phyloP scores from a whole-genome alignment of 2,113 vertebrate genomes.

The Pionites leucogaster region DNA sequence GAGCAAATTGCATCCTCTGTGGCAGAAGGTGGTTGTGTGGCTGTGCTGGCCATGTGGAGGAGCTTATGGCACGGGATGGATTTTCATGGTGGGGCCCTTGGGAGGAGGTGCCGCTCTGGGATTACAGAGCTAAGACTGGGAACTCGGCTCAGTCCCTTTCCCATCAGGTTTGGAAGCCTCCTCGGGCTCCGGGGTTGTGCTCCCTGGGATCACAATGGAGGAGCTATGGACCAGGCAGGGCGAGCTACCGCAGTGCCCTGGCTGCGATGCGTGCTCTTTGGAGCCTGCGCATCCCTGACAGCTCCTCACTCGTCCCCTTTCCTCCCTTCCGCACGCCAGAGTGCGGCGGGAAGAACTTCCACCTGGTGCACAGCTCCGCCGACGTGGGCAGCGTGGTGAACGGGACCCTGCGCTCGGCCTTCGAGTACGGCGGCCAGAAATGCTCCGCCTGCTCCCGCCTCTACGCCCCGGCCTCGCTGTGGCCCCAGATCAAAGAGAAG shows the following conservation, averaged over 20 bases:
- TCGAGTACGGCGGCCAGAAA: constrained; percentile 94
- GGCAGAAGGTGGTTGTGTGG: background rate
- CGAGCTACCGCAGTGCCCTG: background rate
- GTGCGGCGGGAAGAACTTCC: constrained; percentile 98
- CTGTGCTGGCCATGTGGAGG: fast-evolving
- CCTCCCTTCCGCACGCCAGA: constrained; percentile 66
- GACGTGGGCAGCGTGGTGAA: constrained; percentile 85
- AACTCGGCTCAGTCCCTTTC: fast-evolving
- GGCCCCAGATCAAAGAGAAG: constrained; percentile 85
- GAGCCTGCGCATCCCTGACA: fast-evolving
- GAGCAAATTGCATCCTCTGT: background rate
- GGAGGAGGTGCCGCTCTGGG: background rate
- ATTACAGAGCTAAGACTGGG: background rate
- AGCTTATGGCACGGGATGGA: fast-evolving
- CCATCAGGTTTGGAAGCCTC: background rate
- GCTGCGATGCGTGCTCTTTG: fast-evolving
- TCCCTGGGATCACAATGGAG: fast-evolving
- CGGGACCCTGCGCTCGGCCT: constrained; percentile 91
- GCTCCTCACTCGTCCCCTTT: fast-evolving
- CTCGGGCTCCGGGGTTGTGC: background rate
- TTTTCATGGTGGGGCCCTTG: background rate
- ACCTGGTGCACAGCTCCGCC: constrained; percentile 90
- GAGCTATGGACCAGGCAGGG: fast-evolving
- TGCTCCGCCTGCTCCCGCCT: constrained; percentile 96
- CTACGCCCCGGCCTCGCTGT: constrained; percentile 85